Conservation (phyloP, 2,113 vertebrate species). For the Steatornis caripensis region DNA sequence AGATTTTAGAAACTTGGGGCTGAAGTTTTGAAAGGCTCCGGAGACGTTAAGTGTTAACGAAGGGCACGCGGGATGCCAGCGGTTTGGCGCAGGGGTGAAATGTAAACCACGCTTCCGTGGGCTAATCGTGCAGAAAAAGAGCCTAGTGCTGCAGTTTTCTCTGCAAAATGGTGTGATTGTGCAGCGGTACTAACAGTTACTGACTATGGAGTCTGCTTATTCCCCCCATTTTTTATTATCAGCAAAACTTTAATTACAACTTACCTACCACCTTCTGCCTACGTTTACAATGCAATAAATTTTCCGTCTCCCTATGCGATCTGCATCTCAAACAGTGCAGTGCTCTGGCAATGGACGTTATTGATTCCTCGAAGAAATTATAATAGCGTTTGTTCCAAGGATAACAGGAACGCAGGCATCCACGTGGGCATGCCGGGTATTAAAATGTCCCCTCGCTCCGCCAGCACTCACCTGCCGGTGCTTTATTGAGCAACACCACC, state of each 20-base stretch:
- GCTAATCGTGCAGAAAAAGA: constrained; percentile 58
- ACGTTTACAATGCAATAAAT: constrained; percentile 72
- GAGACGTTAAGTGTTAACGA: neutral
- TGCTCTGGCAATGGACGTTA: constrained; percentile 53
- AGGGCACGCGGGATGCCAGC: neutral
- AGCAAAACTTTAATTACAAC: constrained; percentile 78
- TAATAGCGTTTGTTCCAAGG: constrained; percentile 65
- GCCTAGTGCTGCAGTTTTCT: constrained; percentile 35
- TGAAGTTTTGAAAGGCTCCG: neutral
- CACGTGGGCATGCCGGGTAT: neutral
- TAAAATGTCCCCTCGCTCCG: neutral
- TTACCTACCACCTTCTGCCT: constrained; percentile 67
- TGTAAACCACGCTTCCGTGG: neutral
- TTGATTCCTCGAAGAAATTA: constrained; percentile 74
- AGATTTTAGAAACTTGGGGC: neutral
- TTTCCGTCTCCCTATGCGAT: constrained; percentile 44
- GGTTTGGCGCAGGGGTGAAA: neutral
- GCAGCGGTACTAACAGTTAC: constrained; percentile 3
- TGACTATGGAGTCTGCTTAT: constrained; percentile 36
- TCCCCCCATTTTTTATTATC: constrained; percentile 69
- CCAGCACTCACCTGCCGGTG: constrained; percentile 29
- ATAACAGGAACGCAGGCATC: constrained; percentile 23
- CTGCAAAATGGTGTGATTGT: neutral
- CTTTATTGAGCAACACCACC: constrained; percentile 57
- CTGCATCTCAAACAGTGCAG: constrained; percentile 56